phyloP scores from a whole-genome alignment of 1,140 invertebrate species.

The Phymorhynchus buccinoides region DNA sequence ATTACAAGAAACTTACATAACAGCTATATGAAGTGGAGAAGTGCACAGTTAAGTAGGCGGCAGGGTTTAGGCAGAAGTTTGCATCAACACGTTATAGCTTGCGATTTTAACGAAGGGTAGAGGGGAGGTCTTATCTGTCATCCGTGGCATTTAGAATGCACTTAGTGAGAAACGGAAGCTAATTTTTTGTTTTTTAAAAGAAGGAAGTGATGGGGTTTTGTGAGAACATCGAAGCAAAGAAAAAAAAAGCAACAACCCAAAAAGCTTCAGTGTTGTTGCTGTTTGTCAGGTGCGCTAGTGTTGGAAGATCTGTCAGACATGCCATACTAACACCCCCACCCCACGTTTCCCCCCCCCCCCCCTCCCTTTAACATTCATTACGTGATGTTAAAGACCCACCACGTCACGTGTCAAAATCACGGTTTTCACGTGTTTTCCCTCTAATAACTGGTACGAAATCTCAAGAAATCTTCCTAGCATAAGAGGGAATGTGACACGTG shows the following conservation, averaged over 20 bases:
- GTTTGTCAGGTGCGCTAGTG: not conserved
- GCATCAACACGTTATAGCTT: too few species aligned
- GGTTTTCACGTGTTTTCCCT: too few species aligned
- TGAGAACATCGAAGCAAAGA: too few species aligned
- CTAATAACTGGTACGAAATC: too few species aligned
- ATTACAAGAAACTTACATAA: too few species aligned
- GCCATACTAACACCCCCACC: not conserved
- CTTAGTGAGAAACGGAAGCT: conserved; percentile 12
- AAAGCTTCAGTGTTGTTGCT: not conserved
- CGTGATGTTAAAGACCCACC: too few species aligned
- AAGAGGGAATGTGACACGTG: too few species aligned
- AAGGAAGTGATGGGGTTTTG: not conserved
- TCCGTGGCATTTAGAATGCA: not conserved
- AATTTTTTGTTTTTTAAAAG: not conserved
- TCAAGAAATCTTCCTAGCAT: too few species aligned
- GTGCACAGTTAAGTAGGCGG: too few species aligned
- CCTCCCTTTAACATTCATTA: not conserved
- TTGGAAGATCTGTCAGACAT: not conserved
- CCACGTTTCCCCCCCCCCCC: not conserved
- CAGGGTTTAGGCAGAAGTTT: too few species aligned
- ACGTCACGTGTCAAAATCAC: not conserved
- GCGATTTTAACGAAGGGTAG: not conserved
- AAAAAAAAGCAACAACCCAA: not conserved
- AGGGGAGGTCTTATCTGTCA: not conserved
- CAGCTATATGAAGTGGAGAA: too few species aligned